Conservation (phyloP, 2,797 vertebrate genomes). For the Gymnothorax javanicus region DNA sequence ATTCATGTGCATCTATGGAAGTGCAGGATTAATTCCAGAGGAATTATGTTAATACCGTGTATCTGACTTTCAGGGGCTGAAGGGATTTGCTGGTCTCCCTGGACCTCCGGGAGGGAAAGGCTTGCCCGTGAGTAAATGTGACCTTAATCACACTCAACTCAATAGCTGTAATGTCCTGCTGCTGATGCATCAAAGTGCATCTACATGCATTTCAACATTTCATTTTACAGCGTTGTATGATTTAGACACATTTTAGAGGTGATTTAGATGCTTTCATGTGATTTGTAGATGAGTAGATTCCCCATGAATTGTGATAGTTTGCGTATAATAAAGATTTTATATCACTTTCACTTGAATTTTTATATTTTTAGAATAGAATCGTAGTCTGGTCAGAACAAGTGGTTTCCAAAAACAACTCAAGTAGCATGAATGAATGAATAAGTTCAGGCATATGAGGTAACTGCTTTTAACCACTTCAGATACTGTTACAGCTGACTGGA, state of each 20-base stretch:
- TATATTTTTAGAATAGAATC: neutral
- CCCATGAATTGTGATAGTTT: neutral
- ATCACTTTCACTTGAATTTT: neutral
- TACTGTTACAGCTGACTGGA: neutral
- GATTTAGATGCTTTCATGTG: no score
- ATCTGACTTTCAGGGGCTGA: conserved; percentile 68
- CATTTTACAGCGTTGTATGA: neutral
- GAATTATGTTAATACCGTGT: conserved; percentile 22
- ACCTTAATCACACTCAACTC: conserved; percentile 5
- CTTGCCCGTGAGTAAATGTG: conserved; percentile 64
- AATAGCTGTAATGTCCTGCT: neutral
- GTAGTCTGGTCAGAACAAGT: neutral
- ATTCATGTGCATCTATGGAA: neutral
- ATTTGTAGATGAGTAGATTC: neutral
- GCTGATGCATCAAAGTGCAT: neutral
- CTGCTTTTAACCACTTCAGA: neutral
- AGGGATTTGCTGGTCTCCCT: conserved; percentile 70
- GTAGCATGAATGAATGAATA: neutral
- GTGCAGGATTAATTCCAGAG: conserved; percentile 19
- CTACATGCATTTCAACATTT: neutral
- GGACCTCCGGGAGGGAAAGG: conserved; percentile 68
- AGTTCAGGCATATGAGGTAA: neutral
- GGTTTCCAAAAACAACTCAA: neutral
- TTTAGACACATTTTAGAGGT: no score
- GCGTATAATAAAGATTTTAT: neutral